Evolutionary conservation across 2,797 vertebrate genomes (phyloP).

Genomic region (Pipistrellus kuhlii): DNA sequence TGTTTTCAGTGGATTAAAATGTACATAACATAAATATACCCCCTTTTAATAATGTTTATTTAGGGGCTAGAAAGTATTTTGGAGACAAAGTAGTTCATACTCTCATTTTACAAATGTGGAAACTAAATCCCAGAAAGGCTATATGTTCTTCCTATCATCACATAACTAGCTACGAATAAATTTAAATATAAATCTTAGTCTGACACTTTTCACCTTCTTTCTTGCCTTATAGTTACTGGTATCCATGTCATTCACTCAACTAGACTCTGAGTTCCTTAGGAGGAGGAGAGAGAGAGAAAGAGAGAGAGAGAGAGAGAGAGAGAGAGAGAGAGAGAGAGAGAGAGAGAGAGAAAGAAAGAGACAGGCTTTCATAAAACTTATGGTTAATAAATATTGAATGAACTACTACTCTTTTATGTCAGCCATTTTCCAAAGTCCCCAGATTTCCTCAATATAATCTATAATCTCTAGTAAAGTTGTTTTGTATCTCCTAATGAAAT

Average conservation of each 20-base stretch:
- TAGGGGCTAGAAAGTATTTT: slow-evolving; percentile 9
- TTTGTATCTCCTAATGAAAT: slow-evolving; percentile 2
- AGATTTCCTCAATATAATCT: slow-evolving; percentile 43
- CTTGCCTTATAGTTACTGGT: neutral
- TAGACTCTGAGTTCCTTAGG: neutral
- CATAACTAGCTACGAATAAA: slow-evolving; percentile 1
- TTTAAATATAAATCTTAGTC: neutral
- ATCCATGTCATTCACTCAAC: neutral
- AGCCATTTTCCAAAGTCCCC: neutral
- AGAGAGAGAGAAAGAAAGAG: no score
- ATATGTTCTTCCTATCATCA: neutral
- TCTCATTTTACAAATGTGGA: slow-evolving; percentile 1
- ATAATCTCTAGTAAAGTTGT: neutral
- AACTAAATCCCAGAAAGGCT: neutral
- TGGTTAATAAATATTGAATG: neutral
- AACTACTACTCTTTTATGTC: neutral
- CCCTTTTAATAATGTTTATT: slow-evolving; percentile 48
- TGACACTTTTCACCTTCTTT: neutral
- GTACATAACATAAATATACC: neutral
- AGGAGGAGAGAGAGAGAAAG: neutral
- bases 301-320: no score
- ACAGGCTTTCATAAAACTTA: neutral
- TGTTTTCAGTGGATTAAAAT: slow-evolving; percentile 13
- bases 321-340: no score
- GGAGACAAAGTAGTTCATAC: neutral